phyloP scores from a whole-genome alignment of 2,888 invertebrate genomes.

The Tridacna crocea region DNA sequence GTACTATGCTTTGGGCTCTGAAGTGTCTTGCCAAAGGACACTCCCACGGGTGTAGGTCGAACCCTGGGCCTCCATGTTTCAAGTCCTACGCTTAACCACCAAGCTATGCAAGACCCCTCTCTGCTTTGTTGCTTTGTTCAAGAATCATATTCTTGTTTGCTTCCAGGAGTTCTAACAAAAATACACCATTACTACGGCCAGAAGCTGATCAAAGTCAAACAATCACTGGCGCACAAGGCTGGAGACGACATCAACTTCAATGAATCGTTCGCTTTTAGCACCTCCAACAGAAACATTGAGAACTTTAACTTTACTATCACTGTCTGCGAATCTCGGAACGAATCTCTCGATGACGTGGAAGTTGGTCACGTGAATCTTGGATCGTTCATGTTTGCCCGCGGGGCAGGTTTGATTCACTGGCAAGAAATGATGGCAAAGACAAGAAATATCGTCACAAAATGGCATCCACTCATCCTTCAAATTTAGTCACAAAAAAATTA shows the following conservation, averaged over 20 bases:
- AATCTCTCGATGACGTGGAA: slow-evolving; percentile 66
- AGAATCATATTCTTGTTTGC: no score
- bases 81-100: no score
- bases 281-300: slow-evolving; percentile 77
- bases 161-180: slow-evolving; percentile 76
- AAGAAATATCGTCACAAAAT: slow-evolving; percentile 66
- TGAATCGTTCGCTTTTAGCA: slow-evolving; percentile 80
- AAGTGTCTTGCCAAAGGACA: no score
- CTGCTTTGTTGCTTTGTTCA: no score
- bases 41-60: no score
- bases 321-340: slow-evolving; percentile 65
- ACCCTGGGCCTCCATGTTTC: no score
- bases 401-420: slow-evolving; percentile 81
- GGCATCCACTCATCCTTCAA: slow-evolving; percentile 72
- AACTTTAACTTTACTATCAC: slow-evolving; percentile 76
- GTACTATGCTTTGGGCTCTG: no score
- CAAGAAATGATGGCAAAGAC: slow-evolving; percentile 82
- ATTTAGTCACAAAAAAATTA: slow-evolving; percentile 29
- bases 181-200: slow-evolving; percentile 79
- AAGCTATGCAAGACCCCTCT: no score
- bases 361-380: slow-evolving; percentile 79
- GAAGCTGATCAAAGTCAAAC: slow-evolving; percentile 78
- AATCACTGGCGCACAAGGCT: slow-evolving; percentile 72
- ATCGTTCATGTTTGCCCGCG: slow-evolving; percentile 82
- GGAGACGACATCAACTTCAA: slow-evolving; percentile 78